A percentile compares a stretch with the other conserved stretches of the same genome.
Evolutionary conservation across 2,113 vertebrate genomes (phyloP).

Genomic region (Pseudonaja textilis): DNA sequence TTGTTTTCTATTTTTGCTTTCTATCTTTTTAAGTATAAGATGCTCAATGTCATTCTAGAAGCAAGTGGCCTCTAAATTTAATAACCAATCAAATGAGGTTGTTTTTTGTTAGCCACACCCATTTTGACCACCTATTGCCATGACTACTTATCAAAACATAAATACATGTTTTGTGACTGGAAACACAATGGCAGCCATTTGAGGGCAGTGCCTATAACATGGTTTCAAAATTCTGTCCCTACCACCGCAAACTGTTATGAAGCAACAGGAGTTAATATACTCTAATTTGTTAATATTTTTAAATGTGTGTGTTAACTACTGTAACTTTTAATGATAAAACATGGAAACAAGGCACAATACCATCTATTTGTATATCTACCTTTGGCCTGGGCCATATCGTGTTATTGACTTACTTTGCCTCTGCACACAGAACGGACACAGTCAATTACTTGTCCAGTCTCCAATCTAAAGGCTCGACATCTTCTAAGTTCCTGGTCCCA

Average conservation of each 20-base stretch:
- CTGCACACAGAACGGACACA: conserved; percentile 94
- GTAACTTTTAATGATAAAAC: neutral
- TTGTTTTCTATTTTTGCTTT: neutral
- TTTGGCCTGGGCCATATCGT: neutral
- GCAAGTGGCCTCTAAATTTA: neutral
- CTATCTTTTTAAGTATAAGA: neutral
- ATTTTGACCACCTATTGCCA: neutral
- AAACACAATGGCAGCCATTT: neutral
- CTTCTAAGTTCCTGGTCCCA: conserved; percentile 99
- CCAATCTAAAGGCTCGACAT: conserved; percentile 93
- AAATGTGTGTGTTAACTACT: neutral
- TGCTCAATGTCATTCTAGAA: neutral
- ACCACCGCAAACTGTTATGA: neutral
- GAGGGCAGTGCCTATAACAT: neutral
- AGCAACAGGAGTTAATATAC: neutral
- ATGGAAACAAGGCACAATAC: neutral
- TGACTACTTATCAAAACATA: neutral
- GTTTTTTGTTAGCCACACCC: neutral
- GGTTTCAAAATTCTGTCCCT: neutral
- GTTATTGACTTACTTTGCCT: conserved; percentile 78
- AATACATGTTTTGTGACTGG: neutral
- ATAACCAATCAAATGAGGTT: neutral
- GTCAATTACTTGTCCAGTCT: conserved; percentile 90
- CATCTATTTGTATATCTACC: neutral
- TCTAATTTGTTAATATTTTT: neutral